Evolutionary conservation across 2,888 invertebrate species (phyloP).

Genomic region (Drosophila fulvimacula): DNA sequence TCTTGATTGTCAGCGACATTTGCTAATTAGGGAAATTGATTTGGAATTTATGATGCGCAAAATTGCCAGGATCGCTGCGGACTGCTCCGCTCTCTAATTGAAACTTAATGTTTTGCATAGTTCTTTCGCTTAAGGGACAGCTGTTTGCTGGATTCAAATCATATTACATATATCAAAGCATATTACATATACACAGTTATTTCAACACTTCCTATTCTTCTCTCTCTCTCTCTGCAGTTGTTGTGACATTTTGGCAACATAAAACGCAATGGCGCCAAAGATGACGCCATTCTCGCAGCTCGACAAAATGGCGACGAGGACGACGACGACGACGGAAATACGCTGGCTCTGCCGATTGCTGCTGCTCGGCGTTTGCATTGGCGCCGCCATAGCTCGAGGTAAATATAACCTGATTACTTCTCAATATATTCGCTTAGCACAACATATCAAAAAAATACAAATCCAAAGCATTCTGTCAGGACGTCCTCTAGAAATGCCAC

Average conservation of each 20-base stretch:
- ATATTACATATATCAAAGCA: constrained; percentile 45
- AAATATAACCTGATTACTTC: constrained; percentile 56
- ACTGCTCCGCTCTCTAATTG: constrained; percentile 51
- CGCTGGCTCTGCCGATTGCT: constrained; percentile 64
- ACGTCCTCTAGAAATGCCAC: not conserved
- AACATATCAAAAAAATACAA: not conserved
- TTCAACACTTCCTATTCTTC: constrained; percentile 51
- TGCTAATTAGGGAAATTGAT: constrained; percentile 83
- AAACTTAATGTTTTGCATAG: constrained; percentile 68
- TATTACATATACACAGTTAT: constrained; percentile 35
- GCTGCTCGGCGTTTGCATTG: constrained; percentile 67
- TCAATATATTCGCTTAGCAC: constrained; percentile 24
- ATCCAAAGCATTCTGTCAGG: no score
- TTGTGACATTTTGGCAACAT: constrained; percentile 75
- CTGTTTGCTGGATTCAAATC: constrained; percentile 45
- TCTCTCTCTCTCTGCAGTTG: constrained; percentile 56
- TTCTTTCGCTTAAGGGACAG: constrained; percentile 34
- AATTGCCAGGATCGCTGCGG: constrained; percentile 46
- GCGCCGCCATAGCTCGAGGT: constrained; percentile 72
- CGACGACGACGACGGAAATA: constrained; percentile 63
- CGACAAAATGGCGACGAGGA: constrained; percentile 78
- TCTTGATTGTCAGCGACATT: constrained; percentile 59
- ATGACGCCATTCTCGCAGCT: constrained; percentile 79
- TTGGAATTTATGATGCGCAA: constrained; percentile 81
- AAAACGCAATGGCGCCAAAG: constrained; percentile 81